Conservation (phyloP, 2,888 invertebrate genomes). For the Trissoscelio sp. region DNA sequence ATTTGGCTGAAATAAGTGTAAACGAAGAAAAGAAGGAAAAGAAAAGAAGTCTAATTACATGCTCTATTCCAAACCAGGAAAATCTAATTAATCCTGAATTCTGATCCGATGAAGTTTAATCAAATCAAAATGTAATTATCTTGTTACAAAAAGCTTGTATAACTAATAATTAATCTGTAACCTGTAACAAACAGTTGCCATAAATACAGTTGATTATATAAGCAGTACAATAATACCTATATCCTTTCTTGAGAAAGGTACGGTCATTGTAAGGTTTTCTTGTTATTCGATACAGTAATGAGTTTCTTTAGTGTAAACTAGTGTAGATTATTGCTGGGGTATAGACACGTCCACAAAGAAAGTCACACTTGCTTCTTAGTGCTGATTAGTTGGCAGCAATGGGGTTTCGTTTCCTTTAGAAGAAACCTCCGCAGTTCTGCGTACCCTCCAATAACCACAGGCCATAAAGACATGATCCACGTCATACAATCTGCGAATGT, state of each 20-base stretch:
- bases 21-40: too few species aligned
- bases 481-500: constrained; percentile 71
- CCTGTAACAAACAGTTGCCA: not conserved
- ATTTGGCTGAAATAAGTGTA: too few species aligned
- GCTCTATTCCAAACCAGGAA: too few species aligned
- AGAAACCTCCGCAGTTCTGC: constrained; percentile 77
- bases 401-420: constrained; percentile 77
- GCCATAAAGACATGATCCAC: constrained; percentile 78
- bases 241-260: not conserved
- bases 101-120: too few species aligned
- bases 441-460: constrained; percentile 73
- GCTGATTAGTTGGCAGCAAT: constrained; percentile 80
- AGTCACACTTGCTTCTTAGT: constrained; percentile 73
- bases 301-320: constrained; percentile 43
- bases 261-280: constrained; percentile 34
- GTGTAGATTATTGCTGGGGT: constrained; percentile 51
- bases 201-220: not conserved
- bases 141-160: too few species aligned
- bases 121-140: too few species aligned
- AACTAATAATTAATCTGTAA: too few species aligned
- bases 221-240: not conserved
- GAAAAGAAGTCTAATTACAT: too few species aligned
- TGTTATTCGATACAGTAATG: constrained; percentile 45
- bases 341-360: constrained; percentile 35
- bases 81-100: too few species aligned